phyloP scores from a whole-genome alignment of 2,888 invertebrate genomes.

The Mythimna ferrago region DNA sequence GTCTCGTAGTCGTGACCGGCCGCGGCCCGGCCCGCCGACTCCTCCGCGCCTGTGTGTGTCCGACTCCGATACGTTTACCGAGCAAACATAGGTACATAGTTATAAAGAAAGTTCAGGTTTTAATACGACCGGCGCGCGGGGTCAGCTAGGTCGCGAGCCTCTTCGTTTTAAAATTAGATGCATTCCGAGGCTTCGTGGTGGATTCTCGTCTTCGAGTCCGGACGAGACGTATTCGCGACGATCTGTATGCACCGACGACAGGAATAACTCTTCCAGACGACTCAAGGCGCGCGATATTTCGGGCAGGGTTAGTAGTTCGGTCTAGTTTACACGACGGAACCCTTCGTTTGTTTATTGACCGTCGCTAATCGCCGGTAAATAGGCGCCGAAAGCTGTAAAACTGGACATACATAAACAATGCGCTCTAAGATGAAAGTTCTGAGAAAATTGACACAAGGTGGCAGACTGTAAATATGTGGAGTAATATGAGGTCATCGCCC shows the following conservation, averaged over 20 bases:
- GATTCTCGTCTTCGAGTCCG: slow-evolving; percentile 76
- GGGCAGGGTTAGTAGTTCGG: slow-evolving; percentile 87
- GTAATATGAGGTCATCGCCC: slow-evolving; percentile 80
- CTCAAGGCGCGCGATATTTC: slow-evolving; percentile 84
- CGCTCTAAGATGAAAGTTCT: slow-evolving; percentile 64
- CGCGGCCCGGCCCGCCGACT: slow-evolving; percentile 77
- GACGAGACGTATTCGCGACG: slow-evolving; percentile 82
- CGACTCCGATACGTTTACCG: slow-evolving; percentile 86
- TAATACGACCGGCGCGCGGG: slow-evolving; percentile 87
- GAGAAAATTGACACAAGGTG: slow-evolving; percentile 62
- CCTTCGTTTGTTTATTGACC: slow-evolving; percentile 73
- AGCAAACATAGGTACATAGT: slow-evolving; percentile 89
- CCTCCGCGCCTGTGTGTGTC: slow-evolving; percentile 84
- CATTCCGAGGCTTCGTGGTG: slow-evolving; percentile 87
- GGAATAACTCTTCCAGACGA: slow-evolving; percentile 85
- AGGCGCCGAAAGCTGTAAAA: slow-evolving; percentile 69
- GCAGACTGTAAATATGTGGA: slow-evolving; percentile 59
- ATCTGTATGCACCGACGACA: slow-evolving; percentile 77
- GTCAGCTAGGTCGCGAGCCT: slow-evolving; percentile 89
- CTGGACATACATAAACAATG: slow-evolving; percentile 70
- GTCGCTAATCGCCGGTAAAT: slow-evolving; percentile 72
- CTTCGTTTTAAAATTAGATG: slow-evolving; percentile 90
- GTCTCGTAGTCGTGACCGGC: slow-evolving; percentile 87
- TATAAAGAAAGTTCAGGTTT: slow-evolving; percentile 91
- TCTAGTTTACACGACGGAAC: slow-evolving; percentile 76